A percentile compares a stretch with the other conserved stretches of the same genome.
These are phyloP conservation scores for Corythornis madagascariensis DNA, from an alignment of 2,113 vertebrate genomes.

Conservation along the genomic window DNA sequence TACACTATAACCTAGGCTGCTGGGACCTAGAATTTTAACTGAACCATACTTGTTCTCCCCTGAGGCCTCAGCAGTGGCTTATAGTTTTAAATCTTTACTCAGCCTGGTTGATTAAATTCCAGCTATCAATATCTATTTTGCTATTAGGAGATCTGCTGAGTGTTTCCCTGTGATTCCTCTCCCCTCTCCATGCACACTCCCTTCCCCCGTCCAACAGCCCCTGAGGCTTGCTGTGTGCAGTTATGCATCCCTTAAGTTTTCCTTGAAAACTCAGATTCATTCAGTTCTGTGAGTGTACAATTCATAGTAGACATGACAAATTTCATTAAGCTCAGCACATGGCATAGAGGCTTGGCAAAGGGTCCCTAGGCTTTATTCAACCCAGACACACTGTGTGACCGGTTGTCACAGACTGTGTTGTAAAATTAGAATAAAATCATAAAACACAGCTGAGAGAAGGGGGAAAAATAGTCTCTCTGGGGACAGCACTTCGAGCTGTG, in stretches of 20 bases:
- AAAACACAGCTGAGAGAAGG: slow-evolving; percentile 8
- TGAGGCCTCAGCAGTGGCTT: not conserved
- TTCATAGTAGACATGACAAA: slow-evolving; percentile 50
- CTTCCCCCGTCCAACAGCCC: not conserved
- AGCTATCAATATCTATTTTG: not conserved
- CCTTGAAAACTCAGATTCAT: slow-evolving; percentile 57
- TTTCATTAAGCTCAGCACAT: slow-evolving; percentile 62
- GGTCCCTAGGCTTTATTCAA: slow-evolving; percentile 46
- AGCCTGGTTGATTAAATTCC: not conserved
- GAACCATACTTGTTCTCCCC: not conserved
- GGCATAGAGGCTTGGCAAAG: slow-evolving; percentile 52
- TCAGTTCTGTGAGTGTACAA: slow-evolving; percentile 40
- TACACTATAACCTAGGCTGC: not conserved
- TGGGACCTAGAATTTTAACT: not conserved
- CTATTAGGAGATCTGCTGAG: not conserved
- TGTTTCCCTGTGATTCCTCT: slow-evolving; percentile 1
- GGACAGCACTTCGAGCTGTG: not conserved
- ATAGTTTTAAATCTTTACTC: not conserved
- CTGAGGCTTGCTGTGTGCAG: not conserved
- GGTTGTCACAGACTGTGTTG: slow-evolving; percentile 41
- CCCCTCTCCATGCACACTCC: not conserved
- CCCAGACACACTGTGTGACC: slow-evolving; percentile 57
- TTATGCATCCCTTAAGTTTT: slow-evolving; percentile 34
- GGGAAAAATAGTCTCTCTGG: not conserved
- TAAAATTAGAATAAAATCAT: slow-evolving; percentile 64